Conservation (phyloP, 2,113 vertebrate genomes). For the Nipponia nippon region DNA sequence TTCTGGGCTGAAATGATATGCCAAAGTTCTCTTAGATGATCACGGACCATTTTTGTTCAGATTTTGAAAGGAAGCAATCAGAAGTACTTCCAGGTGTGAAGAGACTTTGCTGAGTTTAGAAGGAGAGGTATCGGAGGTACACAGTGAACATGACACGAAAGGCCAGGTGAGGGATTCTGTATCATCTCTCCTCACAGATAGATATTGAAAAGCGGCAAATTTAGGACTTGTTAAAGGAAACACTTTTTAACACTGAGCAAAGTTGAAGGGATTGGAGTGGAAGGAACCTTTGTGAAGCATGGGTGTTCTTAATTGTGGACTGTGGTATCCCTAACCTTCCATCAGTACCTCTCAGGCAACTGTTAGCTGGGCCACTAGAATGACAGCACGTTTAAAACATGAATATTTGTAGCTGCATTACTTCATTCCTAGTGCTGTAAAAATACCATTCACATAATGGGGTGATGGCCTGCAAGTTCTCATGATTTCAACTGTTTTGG, state of each 20-base stretch:
- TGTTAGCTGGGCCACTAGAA: background rate
- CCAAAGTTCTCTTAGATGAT: background rate
- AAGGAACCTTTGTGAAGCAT: background rate
- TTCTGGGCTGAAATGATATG: background rate
- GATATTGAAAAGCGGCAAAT: background rate
- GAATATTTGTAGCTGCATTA: constrained; percentile 36
- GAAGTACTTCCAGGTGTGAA: background rate
- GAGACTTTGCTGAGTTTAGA: background rate
- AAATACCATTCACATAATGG: constrained; percentile 39
- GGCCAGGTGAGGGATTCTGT: background rate
- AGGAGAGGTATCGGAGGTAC: background rate
- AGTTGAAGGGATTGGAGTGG: background rate
- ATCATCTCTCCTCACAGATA: background rate
- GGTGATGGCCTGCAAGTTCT: constrained; percentile 41
- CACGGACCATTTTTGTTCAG: background rate
- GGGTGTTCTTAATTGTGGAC: background rate
- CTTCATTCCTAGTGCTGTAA: constrained; percentile 46
- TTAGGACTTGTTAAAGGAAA: background rate
- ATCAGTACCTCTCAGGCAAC: background rate
- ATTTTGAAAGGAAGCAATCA: background rate
- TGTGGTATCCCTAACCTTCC: background rate
- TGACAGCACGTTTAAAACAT: background rate
- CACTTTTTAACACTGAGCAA: background rate
- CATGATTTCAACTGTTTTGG: constrained; percentile 31
- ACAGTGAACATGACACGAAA: background rate